Evolutionary conservation across 1,140 invertebrate species (phyloP), one percentile per base, ranked within the genome.

Genomic region (Calliphora vicina): DNA sequence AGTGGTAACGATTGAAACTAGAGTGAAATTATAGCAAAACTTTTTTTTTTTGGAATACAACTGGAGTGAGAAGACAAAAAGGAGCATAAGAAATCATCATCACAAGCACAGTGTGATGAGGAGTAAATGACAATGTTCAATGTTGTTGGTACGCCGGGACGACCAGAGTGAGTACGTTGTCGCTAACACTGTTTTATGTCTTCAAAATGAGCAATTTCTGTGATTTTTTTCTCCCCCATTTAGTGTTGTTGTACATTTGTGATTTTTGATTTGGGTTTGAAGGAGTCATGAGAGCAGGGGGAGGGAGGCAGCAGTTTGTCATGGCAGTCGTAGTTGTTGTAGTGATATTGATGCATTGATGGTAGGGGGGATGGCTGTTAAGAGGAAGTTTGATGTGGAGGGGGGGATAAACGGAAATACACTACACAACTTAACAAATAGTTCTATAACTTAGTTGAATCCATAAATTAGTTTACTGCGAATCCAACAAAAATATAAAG

Each of bases 1-100:
- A 78, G 74, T 78, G 74, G 74, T 78, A 78, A 78, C 74, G 74
- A 78, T 43, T 78, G 35, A 78, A 78, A 78, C 74, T 42, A 25
- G 35, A 43, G 74, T 43, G 20, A 57, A 57, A 57, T 57, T 57
- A 57, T 57, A 57, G 50, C 50, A 17, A 5, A 57, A 57, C 50
- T 57, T 57, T n/a, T n/a, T n/a, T n/a, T n/a, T n/a, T n/a, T 35
- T 25, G 10, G 61, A 67, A 25, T 20, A 6, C 23, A 17, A 12
- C 10, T 67, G 61, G 23, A 67, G n/a, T 23, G 61, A 10, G 61
- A 23, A 6, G 8, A 1, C 15, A n/a, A n/a, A 1, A 57, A 57
- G 50, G 50, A 57, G 50, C 1, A 13, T n/a, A n/a, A 57, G 50
- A 57, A 57, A 57, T 15, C 50, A 57, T 5, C 50, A 35, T 35